phyloP scores from a whole-genome alignment of 2,797 vertebrate species.

The Molossus molossus region DNA sequence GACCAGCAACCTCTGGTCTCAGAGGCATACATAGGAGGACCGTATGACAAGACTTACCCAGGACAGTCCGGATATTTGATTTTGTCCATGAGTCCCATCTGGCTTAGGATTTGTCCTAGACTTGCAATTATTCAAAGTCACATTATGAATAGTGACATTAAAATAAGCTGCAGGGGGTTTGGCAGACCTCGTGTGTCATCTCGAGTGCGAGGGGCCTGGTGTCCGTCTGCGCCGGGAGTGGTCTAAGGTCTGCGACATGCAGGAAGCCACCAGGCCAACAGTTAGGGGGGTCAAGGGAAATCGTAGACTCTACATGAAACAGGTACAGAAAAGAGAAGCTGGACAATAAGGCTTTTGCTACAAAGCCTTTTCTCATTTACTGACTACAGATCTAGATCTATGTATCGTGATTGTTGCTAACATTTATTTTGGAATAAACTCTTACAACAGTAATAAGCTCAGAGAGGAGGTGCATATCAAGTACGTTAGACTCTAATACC shows the following conservation, averaged over 20 bases:
- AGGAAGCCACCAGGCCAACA: not conserved
- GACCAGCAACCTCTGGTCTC: not conserved
- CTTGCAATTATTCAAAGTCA: not conserved
- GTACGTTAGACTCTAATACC: not conserved
- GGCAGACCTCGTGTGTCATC: no score
- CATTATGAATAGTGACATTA: not conserved
- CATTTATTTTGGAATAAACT: not conserved
- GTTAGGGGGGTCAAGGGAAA: not conserved
- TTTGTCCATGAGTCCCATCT: not conserved
- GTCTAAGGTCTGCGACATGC: no score
- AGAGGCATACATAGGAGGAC: not conserved
- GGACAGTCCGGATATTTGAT: not conserved
- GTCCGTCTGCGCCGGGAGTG: no score
- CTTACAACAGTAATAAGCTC: not conserved
- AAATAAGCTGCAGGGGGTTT: not conserved
- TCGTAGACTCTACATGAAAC: rapidly evolving
- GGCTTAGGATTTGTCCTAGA: no score
- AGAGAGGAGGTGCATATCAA: not conserved
- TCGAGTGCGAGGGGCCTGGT: rapidly evolving
- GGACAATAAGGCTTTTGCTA: not conserved
- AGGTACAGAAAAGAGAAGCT: rapidly evolving
- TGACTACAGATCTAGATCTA: not conserved
- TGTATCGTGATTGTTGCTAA: not conserved
- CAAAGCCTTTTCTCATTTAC: not conserved
- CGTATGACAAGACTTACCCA: not conserved